Conservation (phyloP, 2,888 invertebrate genomes). For the Heliconius cydno region DNA sequence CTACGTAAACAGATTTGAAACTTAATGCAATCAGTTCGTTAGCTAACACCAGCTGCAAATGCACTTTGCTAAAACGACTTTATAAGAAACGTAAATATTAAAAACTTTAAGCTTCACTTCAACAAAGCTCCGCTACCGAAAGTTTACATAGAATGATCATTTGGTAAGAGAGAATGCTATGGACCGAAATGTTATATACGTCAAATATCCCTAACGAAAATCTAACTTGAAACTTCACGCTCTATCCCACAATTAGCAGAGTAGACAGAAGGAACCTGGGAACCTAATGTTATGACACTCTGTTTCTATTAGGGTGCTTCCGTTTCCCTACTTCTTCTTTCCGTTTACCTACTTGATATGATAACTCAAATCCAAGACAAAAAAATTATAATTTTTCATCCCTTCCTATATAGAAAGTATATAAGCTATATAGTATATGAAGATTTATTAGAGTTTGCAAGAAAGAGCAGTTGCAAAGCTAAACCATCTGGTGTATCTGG, state of each 20-base stretch:
- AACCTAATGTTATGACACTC: no score
- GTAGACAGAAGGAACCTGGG: no score
- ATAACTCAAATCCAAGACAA: neutral
- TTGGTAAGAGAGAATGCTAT: neutral
- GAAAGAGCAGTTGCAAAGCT: slow-evolving; percentile 26
- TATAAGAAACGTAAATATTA: slow-evolving; percentile 12
- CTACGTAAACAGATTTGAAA: slow-evolving; percentile 5
- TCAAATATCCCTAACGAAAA: no score
- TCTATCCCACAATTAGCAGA: no score
- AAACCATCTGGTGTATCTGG: slow-evolving; percentile 36
- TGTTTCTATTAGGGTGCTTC: no score
- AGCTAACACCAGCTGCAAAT: neutral
- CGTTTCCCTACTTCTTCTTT: no score
- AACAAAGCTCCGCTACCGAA: neutral
- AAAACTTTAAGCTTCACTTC: neutral
- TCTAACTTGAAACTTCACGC: no score
- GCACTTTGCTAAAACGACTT: neutral
- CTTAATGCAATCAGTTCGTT: slow-evolving; percentile 1
- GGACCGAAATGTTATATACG: neutral
- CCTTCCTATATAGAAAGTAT: slow-evolving; percentile 1
- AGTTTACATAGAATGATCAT: neutral
- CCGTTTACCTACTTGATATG: no score
- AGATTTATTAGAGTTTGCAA: slow-evolving; percentile 21
- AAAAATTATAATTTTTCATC: slow-evolving; percentile 1
- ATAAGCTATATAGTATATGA: slow-evolving; percentile 18